A percentile compares a stretch with the other conserved stretches of the same genome.
These are phyloP conservation scores for Xanthorhoe spadicearia DNA, from an alignment of 2,888 invertebrate species.

Conservation along the genomic window DNA sequence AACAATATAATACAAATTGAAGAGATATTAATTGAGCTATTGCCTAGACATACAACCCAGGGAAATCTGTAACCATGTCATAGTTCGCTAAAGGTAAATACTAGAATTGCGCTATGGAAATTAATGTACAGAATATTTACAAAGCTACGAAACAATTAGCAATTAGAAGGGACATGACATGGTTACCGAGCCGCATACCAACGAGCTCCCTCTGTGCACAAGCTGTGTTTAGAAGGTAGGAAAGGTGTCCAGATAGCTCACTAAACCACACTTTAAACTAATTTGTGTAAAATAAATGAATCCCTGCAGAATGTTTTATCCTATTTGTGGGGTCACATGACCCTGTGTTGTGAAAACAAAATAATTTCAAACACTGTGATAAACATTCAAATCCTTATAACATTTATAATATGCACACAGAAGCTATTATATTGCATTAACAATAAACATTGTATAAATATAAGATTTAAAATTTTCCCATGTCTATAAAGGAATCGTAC, in stretches of 20 bases:
- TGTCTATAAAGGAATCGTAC: constrained; percentile 82
- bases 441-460: constrained; percentile 45
- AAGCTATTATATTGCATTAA: constrained; percentile 59
- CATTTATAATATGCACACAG: constrained; percentile 57
- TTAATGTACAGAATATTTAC: constrained; percentile 68
- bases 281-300: constrained; percentile 21
- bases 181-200: constrained; percentile 81
- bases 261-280: constrained; percentile 50
- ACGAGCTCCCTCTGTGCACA: constrained; percentile 73
- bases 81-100: constrained; percentile 45
- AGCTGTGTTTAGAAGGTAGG: constrained; percentile 70
- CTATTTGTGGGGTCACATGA: background rate
- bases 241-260: constrained; percentile 72
- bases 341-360: constrained; percentile 27
- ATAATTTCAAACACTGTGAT: constrained; percentile 46
- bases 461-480: constrained; percentile 75
- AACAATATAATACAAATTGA: constrained; percentile 51
- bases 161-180: constrained; percentile 64
- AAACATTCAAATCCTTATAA: constrained; percentile 51
- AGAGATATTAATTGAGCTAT: constrained; percentile 73
- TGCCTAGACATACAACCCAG: constrained; percentile 81
- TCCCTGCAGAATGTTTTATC: constrained; percentile 19
- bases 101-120: constrained; percentile 55
- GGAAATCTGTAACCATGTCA: constrained; percentile 81
- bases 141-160: constrained; percentile 55